A percentile compares a stretch with the other conserved stretches of the same genome.
Evolutionary conservation across 2,797 vertebrate species (phyloP).

Genomic region (Microchirus variegatus): DNA sequence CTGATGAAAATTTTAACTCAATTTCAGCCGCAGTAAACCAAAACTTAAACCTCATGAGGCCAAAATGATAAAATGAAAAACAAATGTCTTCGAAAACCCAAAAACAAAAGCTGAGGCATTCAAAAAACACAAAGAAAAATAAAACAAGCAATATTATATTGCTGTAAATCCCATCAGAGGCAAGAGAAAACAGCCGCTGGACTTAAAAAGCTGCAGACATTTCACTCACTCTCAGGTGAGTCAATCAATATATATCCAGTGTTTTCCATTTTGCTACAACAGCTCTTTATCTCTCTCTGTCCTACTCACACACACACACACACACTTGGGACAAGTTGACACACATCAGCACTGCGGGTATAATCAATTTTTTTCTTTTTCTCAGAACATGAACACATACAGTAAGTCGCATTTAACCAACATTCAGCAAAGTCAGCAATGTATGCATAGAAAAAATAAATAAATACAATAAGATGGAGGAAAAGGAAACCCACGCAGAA

Average conservation of each 20-base stretch:
- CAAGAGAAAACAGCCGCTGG: slow-evolving; percentile 41
- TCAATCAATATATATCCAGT: slow-evolving; percentile 63
- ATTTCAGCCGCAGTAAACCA: slow-evolving; percentile 14
- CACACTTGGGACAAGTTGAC: slow-evolving; percentile 40
- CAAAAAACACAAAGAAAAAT: slow-evolving; percentile 45
- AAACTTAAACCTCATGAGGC: slow-evolving; percentile 13
- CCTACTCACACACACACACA: slow-evolving; percentile 11
- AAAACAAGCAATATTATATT: slow-evolving; percentile 18
- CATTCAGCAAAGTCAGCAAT: slow-evolving; percentile 42
- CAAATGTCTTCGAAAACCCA: slow-evolving; percentile 44
- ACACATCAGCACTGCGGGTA: slow-evolving; percentile 47
- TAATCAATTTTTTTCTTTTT: slow-evolving; percentile 60
- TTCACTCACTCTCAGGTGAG: slow-evolving; percentile 63
- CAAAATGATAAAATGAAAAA: slow-evolving; percentile 12
- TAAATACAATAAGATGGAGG: slow-evolving; percentile 6
- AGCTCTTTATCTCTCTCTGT: slow-evolving; percentile 43
- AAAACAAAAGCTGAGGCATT: slow-evolving; percentile 47
- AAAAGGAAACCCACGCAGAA: slow-evolving; percentile 31
- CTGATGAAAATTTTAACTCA: background rate
- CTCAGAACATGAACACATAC: slow-evolving; percentile 50
- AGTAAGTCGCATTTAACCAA: slow-evolving; percentile 46
- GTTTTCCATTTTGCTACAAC: slow-evolving; percentile 49
- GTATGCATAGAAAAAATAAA: slow-evolving; percentile 17
- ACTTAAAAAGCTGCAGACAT: slow-evolving; percentile 46
- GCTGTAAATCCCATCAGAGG: slow-evolving; percentile 39